Evolutionary conservation across 2,797 vertebrate genomes (phyloP), one percentile per base, ranked within the genome.

Genomic region (Bryconaethiops microstoma): DNA sequence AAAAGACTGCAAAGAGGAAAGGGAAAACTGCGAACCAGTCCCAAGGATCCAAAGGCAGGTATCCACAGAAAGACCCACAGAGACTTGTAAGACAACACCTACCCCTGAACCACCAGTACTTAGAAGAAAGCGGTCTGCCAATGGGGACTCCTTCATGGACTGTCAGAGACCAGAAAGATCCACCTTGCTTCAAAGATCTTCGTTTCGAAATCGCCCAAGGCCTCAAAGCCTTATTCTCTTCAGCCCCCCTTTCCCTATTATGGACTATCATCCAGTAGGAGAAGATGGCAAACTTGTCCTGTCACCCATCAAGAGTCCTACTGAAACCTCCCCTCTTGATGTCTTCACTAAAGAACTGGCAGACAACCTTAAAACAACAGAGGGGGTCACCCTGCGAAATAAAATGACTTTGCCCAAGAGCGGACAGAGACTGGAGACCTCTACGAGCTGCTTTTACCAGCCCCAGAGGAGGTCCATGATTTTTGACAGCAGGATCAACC

Each of bases 401-500:
- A 99, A 98, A 94, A 98, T 99, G 97, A 98, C 97, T 77, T 96
- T 99, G 88, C 98, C 98, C 75, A 99, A 99, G 92, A 99, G 97
- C 0, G 98, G 98, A 77, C 98, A 99, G 93, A 96, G 97, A 91
- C 93, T 99, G 82, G 98, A 99, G 88, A 99, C 98, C 0, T 99
- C 97, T 0, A 98, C 97, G 81, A 99, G 97, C 92, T 99, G 98
- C 92, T 99, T 99, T 91, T 99, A 99, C 86, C 98, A 99, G 90
- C 98, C 98, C 0, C 97, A 99, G 92, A 93, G 98, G 86, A 95
- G 96, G 80, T 99, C 97, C 0, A 97, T 99, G 94, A 96, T 99
- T 88, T 95, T 99, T 85, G 98, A 99, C 87, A 97, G 95, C 93
- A 94, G 97, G 91, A 97, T 94, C 79, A 96, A 95, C 86, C 95